Base-by-base conservation (phyloP, 2,797 vertebrate genomes). In the Enteromius mattozi region DNA sequence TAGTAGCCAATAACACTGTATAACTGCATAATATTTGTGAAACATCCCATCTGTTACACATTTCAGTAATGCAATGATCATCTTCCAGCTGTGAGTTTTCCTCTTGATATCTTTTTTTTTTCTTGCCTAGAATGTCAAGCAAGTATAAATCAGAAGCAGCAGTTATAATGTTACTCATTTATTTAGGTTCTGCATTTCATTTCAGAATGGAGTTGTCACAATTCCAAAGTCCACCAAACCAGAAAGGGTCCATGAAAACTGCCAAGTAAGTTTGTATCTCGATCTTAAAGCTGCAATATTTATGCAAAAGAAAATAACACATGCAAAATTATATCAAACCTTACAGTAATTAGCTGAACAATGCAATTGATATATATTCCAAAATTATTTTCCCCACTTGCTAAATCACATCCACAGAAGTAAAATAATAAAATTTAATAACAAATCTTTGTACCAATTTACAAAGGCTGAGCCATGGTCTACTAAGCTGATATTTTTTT, bases 211-310 rank as follows among this genome's bases (percentile, higher is more conserved):
- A 47, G 87, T 96, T 85, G 93, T 96, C 78, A 96, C 95, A 17
- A 96, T 96, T 90, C 94, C 95, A 14, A 98, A 98, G 89, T 96
- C 95, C 24, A 95, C 90, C 78, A 95, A 94, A 91, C 92, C 89
- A 61, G 86, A 94, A 86, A 93, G 94, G 87, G 89, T 96, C 89
- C 82, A 88, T 80, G 94, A 97, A 92, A 96, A 96, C 90, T 95
- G 92, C 90, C 91, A 95, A 87, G 95, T 97, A 89, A 94, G 93
- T 90, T 30, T 16, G 24, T 59, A 33, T 9, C 21, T 76, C 2
- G 12, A 56, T 56, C 12, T 56, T 37, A 76, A 56, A 35, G 72
- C 17, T 35, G 71, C 27, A 33, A 3, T 51, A 49, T 30, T 72
- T 2, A 9, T 13, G 24, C 42, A 30, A 71, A 69, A 69, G 35